Percentiles rank a stretch among this genome's conserved stretches.
Evolutionary conservation across 2,888 invertebrate genomes (phyloP).

Genomic region (Amphiduros pacificus): DNA sequence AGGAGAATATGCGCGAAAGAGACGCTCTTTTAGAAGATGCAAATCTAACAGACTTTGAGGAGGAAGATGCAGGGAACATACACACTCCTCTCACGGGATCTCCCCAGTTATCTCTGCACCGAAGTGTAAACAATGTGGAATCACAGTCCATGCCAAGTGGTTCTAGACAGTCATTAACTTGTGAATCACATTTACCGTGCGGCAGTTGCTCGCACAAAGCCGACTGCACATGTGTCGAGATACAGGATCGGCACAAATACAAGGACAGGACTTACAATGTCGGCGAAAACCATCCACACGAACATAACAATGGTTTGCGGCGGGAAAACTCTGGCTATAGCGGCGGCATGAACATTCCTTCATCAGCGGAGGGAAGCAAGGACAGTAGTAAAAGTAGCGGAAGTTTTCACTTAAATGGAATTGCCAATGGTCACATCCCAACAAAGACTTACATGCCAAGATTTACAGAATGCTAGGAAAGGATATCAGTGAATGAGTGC

Average conservation of each 20-base stretch:
- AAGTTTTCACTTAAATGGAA: conserved; percentile 46
- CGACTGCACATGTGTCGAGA: conserved; percentile 10
- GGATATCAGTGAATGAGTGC: no score
- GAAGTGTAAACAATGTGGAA: neutral
- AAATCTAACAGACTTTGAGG: conserved; percentile 35
- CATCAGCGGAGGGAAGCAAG: conserved; percentile 47
- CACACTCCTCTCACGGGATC: conserved; percentile 21
- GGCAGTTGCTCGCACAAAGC: neutral
- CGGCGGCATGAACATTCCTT: conserved; percentile 26
- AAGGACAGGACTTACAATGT: neutral
- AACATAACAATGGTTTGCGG: no score
- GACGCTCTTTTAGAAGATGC: neutral
- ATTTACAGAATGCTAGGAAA: conserved; percentile 11
- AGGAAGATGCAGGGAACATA: neutral
- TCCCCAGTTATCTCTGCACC: conserved; percentile 3
- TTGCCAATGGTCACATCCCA: conserved; percentile 47
- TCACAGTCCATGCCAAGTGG: neutral
- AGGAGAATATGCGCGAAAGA: conserved; percentile 6
- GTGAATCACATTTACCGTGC: neutral
- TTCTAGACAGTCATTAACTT: neutral
- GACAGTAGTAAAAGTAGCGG: conserved; percentile 50
- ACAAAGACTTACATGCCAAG: conserved; percentile 7
- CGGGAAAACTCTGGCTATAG: neutral
- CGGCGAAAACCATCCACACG: neutral
- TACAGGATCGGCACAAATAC: neutral